These are phyloP conservation scores for Camelus bactrianus DNA, from an alignment of 2,113 vertebrate genomes.

Conservation along the genomic window DNA sequence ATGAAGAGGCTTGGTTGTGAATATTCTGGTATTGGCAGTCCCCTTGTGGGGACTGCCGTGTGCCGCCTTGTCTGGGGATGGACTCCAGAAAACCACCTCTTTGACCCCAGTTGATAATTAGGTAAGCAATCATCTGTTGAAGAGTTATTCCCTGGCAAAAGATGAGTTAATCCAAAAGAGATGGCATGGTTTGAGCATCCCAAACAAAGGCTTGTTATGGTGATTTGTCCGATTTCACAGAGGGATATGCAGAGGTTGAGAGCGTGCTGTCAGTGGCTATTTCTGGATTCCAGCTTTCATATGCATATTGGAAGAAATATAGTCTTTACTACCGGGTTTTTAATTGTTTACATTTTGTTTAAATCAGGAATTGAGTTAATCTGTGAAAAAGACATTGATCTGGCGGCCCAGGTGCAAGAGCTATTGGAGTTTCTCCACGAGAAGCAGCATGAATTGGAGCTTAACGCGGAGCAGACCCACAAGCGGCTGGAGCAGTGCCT, in stretches of 20 bases:
- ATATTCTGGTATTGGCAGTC: neutral
- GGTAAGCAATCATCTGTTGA: neutral
- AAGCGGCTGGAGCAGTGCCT: conserved; percentile 95
- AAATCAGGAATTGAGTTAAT: conserved; percentile 96
- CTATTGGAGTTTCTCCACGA: conserved; percentile 98
- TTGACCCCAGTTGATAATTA: neutral
- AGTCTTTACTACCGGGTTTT: conserved; percentile 10
- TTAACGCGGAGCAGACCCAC: conserved; percentile 96
- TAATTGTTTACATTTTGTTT: conserved; percentile 42
- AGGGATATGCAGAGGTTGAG: neutral
- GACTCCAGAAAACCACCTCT: neutral
- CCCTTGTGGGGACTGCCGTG: neutral
- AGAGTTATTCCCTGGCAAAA: neutral
- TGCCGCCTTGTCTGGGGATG: neutral
- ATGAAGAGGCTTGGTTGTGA: neutral
- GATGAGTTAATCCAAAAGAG: neutral
- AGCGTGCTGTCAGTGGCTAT: neutral
- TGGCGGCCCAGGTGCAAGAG: conserved; percentile 98
- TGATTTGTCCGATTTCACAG: neutral
- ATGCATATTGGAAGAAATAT: neutral
- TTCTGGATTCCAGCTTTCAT: neutral
- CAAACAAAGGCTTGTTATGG: neutral
- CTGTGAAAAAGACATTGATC: conserved; percentile 97
- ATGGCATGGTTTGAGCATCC: neutral
- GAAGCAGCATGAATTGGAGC: conserved; percentile 97